Conservation (phyloP, 1,140 invertebrate genomes). For the Kradibia gibbosae region DNA sequence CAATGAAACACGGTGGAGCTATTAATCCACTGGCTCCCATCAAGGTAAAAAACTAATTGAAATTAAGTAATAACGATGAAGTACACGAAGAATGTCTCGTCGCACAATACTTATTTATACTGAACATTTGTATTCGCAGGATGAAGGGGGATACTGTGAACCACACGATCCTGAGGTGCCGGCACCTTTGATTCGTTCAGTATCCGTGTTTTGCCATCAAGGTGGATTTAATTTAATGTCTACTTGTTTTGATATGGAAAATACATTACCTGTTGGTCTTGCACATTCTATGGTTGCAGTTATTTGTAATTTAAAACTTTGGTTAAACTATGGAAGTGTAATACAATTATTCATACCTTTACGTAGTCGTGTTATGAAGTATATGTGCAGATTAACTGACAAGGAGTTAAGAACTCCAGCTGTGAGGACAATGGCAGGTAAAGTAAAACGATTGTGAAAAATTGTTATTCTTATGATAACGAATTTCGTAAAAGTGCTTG, state of each 20-base stretch:
- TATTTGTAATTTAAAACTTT: constrained; percentile 93
- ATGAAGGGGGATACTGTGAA: constrained; percentile 83
- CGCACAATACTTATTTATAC: neutral
- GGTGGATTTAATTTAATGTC: constrained; percentile 90
- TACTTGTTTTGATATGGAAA: constrained; percentile 86
- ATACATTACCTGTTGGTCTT: constrained; percentile 85
- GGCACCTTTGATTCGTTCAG: constrained; percentile 89
- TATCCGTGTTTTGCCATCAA: constrained; percentile 91
- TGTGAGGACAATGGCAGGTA: constrained; percentile 91
- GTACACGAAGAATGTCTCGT: neutral
- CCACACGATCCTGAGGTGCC: constrained; percentile 94
- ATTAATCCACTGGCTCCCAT: constrained; percentile 67
- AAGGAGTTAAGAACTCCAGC: constrained; percentile 89
- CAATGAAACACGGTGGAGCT: constrained; percentile 84
- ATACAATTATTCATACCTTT: constrained; percentile 90
- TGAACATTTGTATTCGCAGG: constrained; percentile 53
- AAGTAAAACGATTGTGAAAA: constrained; percentile 19
- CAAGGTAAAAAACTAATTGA: constrained; percentile 59
- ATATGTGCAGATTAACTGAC: constrained; percentile 94
- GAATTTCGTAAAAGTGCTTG: no score
- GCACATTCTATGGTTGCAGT: constrained; percentile 92
- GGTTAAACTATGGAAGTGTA: constrained; percentile 92
- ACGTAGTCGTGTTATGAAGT: constrained; percentile 87
- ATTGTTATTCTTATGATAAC: no score
- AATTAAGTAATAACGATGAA: constrained; percentile 55